These are phyloP conservation scores for Spisula solida DNA, from an alignment of 2,888 invertebrate genomes.

Conservation along the genomic window DNA sequence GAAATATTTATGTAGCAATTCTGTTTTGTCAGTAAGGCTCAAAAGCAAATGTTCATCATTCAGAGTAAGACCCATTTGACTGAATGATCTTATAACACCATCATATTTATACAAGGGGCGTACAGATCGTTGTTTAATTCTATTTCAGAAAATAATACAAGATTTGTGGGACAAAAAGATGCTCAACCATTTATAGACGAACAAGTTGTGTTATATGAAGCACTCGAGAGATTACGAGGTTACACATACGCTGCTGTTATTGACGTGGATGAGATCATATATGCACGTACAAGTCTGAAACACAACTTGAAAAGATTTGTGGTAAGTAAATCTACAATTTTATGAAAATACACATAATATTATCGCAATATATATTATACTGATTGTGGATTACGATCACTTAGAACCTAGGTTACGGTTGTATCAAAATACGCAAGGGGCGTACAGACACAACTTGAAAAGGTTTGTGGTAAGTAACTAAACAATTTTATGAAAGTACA, in stretches of 20 bases:
- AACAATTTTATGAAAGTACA: background rate
- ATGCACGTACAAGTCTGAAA: constrained; percentile 37
- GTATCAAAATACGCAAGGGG: too few species aligned
- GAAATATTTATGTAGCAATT: too few species aligned
- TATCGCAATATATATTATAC: too few species aligned
- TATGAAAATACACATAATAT: too few species aligned
- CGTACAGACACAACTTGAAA: constrained; percentile 55
- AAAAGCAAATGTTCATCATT: too few species aligned
- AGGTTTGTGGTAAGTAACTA: constrained; percentile 34
- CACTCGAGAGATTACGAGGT: constrained; percentile 46
- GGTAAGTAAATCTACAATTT: constrained; percentile 22
- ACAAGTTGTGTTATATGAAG: constrained; percentile 54
- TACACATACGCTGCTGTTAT: constrained; percentile 47
- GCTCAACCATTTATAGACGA: constrained; percentile 60
- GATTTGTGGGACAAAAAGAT: constrained; percentile 54
- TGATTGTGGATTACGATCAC: too few species aligned
- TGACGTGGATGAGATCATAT: constrained; percentile 53
- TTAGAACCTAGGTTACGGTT: too few species aligned
- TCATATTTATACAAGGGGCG: too few species aligned
- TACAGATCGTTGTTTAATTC: too few species aligned
- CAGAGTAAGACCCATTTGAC: too few species aligned
- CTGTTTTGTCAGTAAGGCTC: too few species aligned
- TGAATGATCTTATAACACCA: too few species aligned
- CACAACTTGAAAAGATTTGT: constrained; percentile 49
- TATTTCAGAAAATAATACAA: constrained; percentile 25